Percentiles rank a stretch among this genome's conserved stretches.
Evolutionary conservation across 2,113 vertebrate genomes (phyloP).

Genomic region (Artemisiospiza belli): DNA sequence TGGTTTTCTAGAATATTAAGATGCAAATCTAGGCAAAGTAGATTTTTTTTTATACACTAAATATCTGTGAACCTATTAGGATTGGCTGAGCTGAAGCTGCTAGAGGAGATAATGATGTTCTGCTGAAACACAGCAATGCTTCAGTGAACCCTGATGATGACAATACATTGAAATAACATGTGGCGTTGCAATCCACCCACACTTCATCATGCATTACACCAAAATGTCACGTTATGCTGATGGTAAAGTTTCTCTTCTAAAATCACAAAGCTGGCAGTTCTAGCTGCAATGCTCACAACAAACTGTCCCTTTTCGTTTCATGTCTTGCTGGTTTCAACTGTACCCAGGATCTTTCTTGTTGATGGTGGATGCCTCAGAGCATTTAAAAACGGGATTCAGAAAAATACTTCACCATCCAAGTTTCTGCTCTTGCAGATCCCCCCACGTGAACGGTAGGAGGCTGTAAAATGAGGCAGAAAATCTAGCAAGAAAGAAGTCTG

Average conservation of each 20-base stretch:
- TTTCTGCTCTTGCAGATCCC: neutral
- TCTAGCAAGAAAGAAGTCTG: neutral
- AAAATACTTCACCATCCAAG: neutral
- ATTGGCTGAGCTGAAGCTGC: neutral
- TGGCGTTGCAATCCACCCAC: slow-evolving; percentile 32
- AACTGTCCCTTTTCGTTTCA: neutral
- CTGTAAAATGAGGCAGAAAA: slow-evolving; percentile 6
- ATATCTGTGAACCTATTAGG: neutral
- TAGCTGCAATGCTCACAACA: neutral
- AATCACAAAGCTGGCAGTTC: slow-evolving; percentile 17
- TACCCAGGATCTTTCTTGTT: neutral
- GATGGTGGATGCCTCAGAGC: neutral
- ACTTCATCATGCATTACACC: slow-evolving; percentile 11
- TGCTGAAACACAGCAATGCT: slow-evolving; percentile 3
- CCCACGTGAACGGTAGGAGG: neutral
- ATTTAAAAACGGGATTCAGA: neutral
- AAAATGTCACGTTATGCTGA: slow-evolving; percentile 22
- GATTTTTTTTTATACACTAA: neutral
- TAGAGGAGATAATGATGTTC: slow-evolving; percentile 7
- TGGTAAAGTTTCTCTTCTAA: slow-evolving; percentile 17
- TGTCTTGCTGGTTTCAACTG: neutral
- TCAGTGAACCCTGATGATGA: neutral
- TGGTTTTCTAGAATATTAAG: neutral
- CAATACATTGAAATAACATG: slow-evolving; percentile 45
- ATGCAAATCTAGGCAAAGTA: slow-evolving; percentile 34